A percentile compares a stretch with the other conserved stretches of the same genome.
Conservation (phyloP, 2,888 invertebrate genomes). For the Timandra comae region DNA sequence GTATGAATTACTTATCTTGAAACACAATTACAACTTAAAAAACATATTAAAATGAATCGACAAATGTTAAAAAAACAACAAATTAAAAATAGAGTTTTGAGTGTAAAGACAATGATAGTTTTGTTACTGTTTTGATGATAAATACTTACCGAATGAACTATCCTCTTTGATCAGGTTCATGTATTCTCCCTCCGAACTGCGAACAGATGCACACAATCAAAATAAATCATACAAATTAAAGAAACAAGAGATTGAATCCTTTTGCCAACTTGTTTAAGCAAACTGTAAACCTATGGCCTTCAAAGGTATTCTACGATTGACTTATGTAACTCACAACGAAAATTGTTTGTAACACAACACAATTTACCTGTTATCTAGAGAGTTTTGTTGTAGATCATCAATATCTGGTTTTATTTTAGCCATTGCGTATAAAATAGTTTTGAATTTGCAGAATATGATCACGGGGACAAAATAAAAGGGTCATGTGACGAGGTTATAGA, state of each 20-base stretch:
- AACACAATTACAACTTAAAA: too few species aligned
- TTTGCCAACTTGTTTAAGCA: constrained; percentile 54
- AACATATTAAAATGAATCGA: too few species aligned
- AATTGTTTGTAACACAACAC: constrained; percentile 18
- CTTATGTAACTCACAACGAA: constrained; percentile 54
- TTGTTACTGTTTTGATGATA: constrained; percentile 1
- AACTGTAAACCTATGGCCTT: constrained; percentile 62
- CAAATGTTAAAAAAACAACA: too few species aligned
- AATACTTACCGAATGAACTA: constrained; percentile 54
- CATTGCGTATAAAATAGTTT: constrained; percentile 77
- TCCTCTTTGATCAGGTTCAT: constrained; percentile 64
- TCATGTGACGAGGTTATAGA: constrained; percentile 79
- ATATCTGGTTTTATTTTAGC: constrained; percentile 73
- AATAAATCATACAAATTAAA: constrained; percentile 18
- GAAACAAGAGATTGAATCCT: background rate
- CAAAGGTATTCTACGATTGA: constrained; percentile 38
- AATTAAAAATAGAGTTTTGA: too few species aligned
- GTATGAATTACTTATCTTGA: background rate
- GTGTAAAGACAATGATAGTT: too few species aligned
- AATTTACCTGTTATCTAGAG: constrained; percentile 78
- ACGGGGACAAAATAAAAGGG: constrained; percentile 83
- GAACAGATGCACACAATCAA: constrained; percentile 38
- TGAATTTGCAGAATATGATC: constrained; percentile 82
- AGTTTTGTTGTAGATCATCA: constrained; percentile 77
- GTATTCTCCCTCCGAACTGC: constrained; percentile 67